These are phyloP conservation scores for Dallia pectoralis DNA, from an alignment of 2,797 vertebrate genomes.

Conservation along the genomic window DNA sequence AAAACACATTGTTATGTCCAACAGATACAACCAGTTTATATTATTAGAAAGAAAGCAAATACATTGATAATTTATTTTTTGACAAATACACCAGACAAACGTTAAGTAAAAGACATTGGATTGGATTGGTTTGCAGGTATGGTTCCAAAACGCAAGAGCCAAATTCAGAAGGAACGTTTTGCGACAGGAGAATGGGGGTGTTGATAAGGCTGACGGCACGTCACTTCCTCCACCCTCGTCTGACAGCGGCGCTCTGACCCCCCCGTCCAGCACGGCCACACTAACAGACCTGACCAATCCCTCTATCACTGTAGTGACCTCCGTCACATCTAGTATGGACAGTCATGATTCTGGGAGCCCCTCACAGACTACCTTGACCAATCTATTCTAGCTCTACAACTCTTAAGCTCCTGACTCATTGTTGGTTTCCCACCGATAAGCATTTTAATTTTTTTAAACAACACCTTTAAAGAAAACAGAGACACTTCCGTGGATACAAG, in stretches of 20 bases:
- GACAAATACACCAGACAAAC: constrained; percentile 53
- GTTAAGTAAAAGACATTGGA: constrained; percentile 92
- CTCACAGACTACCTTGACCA: constrained; percentile 99
- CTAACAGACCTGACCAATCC: constrained; percentile 99
- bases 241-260: constrained; percentile 96
- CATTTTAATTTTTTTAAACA: constrained; percentile 69
- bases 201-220: constrained; percentile 98
- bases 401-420: constrained; percentile 61
- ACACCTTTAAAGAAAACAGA: constrained; percentile 81
- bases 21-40: constrained; percentile 61
- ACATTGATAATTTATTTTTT: constrained; percentile 36
- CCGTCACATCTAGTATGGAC: constrained; percentile 99
- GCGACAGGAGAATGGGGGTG: constrained; percentile 99
- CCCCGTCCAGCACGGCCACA: constrained; percentile 97
- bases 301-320: constrained; percentile 97
- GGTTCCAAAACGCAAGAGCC: constrained; percentile 99
- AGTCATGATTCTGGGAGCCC: constrained; percentile 98
- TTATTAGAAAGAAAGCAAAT: constrained; percentile 37
- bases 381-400: constrained; percentile 89
- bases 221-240: constrained; percentile 95
- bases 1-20: constrained; percentile 52
- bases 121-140: constrained; percentile 99
- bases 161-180: constrained; percentile 99
- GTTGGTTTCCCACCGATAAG: constrained; percentile 58
- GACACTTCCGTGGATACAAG: constrained; percentile 80